These are phyloP conservation scores for Zygothrica quintamaculata DNA, from an alignment of 2,888 invertebrate species.

Conservation along the genomic window DNA sequence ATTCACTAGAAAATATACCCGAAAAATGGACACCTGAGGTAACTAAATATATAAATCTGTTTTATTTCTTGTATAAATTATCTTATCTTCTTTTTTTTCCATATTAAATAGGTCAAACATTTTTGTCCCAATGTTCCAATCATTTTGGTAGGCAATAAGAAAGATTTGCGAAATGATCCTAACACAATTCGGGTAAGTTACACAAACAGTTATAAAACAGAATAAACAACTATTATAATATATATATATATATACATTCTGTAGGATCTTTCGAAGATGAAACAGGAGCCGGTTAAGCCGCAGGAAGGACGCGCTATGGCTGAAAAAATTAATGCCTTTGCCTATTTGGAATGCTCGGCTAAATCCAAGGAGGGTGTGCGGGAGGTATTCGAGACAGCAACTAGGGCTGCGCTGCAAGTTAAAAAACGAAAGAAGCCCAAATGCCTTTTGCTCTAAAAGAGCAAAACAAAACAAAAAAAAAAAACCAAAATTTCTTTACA, in stretches of 20 bases:
- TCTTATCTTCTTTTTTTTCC: not conserved
- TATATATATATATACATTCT: not conserved
- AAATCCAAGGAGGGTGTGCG: constrained; percentile 99
- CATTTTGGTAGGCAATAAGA: constrained; percentile 99
- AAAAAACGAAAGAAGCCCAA: constrained; percentile 97
- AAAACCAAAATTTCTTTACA: constrained; percentile 59
- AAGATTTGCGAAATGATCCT: constrained; percentile 97
- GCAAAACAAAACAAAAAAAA: constrained; percentile 52
- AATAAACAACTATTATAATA: not conserved
- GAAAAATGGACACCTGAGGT: constrained; percentile 99
- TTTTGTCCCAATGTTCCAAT: constrained; percentile 99
- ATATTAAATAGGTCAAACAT: constrained; percentile 88
- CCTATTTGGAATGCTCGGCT: constrained; percentile 99
- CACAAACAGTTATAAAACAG: too few species aligned
- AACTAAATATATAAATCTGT: constrained; percentile 27
- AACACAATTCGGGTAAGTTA: constrained; percentile 90
- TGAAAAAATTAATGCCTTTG: constrained; percentile 98
- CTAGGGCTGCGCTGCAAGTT: constrained; percentile 98
- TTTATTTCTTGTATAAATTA: not conserved
- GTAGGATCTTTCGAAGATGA: constrained; percentile 97
- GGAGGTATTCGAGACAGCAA: constrained; percentile 99
- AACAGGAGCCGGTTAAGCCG: constrained; percentile 98
- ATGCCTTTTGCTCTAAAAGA: constrained; percentile 92
- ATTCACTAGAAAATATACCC: constrained; percentile 99
- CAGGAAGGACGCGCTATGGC: constrained; percentile 99